Conservation (phyloP, 1,140 invertebrate genomes). For the Aphidius ervi region DNA sequence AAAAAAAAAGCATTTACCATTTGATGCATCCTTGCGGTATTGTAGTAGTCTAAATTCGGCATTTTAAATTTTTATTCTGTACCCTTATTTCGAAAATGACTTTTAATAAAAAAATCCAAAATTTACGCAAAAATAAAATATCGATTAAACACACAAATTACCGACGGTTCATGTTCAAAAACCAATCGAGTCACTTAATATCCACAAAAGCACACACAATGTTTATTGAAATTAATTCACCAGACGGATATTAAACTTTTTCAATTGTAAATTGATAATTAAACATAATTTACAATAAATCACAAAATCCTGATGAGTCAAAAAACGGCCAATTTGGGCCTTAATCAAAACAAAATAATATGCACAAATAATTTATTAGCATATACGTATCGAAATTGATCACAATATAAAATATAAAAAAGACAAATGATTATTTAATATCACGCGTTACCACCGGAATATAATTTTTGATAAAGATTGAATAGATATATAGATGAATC, state of each 20-base stretch:
- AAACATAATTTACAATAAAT: too few relatives aligned
- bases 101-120: neutral
- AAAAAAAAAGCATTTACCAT: slow-evolving; percentile 42
- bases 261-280: too few relatives aligned
- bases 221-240: too few relatives aligned
- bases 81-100: slow-evolving; percentile 4
- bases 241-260: too few relatives aligned
- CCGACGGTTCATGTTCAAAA: slow-evolving; percentile 6
- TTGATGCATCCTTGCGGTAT: slow-evolving; percentile 53
- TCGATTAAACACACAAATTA: slow-evolving; percentile 11
- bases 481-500: slow-evolving; percentile 33
- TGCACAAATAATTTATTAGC: too few relatives aligned
- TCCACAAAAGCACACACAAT: neutral
- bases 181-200: neutral
- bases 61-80: slow-evolving; percentile 31
- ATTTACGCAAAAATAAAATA: neutral
- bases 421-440: too few relatives aligned
- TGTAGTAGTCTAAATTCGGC: slow-evolving; percentile 54
- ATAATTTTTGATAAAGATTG: slow-evolving; percentile 39
- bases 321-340: too few relatives aligned
- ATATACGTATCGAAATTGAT: neutral
- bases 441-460: slow-evolving; percentile 34
- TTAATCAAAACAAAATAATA: too few relatives aligned
- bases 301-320: too few relatives aligned
- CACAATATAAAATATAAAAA: neutral